Percentiles rank a stretch among this genome's conserved stretches.
Evolutionary conservation across 1,140 invertebrate genomes (phyloP).

Genomic region (Drosophila ambigua): DNA sequence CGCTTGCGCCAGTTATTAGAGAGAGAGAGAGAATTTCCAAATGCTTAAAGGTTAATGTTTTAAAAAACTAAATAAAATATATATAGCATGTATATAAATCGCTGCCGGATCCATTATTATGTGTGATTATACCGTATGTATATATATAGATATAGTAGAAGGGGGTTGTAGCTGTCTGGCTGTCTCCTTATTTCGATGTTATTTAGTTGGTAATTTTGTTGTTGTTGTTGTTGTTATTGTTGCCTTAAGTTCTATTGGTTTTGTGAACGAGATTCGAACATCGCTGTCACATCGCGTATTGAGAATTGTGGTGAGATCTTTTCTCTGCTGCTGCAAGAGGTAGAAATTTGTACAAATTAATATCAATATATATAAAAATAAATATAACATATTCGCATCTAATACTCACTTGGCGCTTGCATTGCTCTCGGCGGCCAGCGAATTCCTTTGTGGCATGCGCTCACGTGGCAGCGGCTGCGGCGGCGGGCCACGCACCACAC

Average conservation of each 20-base stretch:
- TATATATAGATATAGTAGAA: slow-evolving; percentile 38
- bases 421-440: slow-evolving; percentile 61
- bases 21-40: slow-evolving; percentile 30
- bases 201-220: slow-evolving; percentile 31
- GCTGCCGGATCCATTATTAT: background rate
- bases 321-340: slow-evolving; percentile 86
- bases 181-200: slow-evolving; percentile 65
- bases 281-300: slow-evolving; percentile 91
- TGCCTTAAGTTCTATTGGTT: slow-evolving; percentile 73
- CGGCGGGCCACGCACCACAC: slow-evolving; percentile 59
- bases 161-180: slow-evolving; percentile 33
- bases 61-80: slow-evolving; percentile 61
- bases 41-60: slow-evolving; percentile 31
- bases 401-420: slow-evolving; percentile 63
- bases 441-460: slow-evolving; percentile 49
- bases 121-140: background rate
- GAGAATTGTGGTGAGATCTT: slow-evolving; percentile 88
- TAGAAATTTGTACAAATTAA: background rate
- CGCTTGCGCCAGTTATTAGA: slow-evolving; percentile 49
- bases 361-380: slow-evolving; percentile 2
- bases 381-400: background rate
- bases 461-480: slow-evolving; percentile 52
- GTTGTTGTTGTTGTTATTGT: slow-evolving; percentile 2
- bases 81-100: slow-evolving; percentile 19
- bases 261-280: slow-evolving; percentile 88